These are phyloP conservation scores for Pilophorus perplexus DNA, from an alignment of 2,888 invertebrate species.

Conservation along the genomic window DNA sequence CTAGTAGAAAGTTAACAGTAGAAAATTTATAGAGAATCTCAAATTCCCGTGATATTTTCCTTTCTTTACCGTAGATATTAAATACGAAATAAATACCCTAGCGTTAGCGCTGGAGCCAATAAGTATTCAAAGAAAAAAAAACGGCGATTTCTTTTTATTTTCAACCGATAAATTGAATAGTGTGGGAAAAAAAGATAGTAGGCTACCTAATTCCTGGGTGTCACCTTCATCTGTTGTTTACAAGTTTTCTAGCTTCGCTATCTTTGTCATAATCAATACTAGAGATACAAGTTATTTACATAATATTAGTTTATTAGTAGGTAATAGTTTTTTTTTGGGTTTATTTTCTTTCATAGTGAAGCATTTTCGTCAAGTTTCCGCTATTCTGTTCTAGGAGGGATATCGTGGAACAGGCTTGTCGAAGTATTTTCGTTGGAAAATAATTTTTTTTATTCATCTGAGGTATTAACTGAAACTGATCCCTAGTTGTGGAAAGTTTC, in stretches of 20 bases:
- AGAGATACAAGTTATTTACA: constrained; percentile 27
- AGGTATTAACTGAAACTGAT: not conserved
- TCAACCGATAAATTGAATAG: too few species aligned
- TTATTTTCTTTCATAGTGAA: not conserved
- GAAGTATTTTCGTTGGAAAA: not conserved
- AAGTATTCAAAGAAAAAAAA: too few species aligned
- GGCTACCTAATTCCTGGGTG: not conserved
- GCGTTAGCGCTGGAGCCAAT: too few species aligned
- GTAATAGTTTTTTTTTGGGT: constrained; percentile 2
- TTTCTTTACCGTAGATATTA: too few species aligned
- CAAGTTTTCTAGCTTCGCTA: constrained; percentile 15
- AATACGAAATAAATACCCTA: too few species aligned
- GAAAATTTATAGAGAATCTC: constrained; percentile 6
- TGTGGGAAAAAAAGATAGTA: too few species aligned
- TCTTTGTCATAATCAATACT: constrained; percentile 12
- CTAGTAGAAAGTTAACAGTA: constrained; percentile 3
- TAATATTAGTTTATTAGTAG: constrained; percentile 17
- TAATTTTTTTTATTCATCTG: not conserved
- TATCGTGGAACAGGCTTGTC: too few species aligned
- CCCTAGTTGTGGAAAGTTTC: not conserved
- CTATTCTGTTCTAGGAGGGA: not conserved
- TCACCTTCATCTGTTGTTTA: constrained; percentile 33
- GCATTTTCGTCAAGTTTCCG: not conserved
- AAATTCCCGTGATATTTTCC: not conserved
- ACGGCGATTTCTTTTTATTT: too few species aligned